These are phyloP conservation scores for Coptotermes formosanus DNA, from an alignment of 1,140 invertebrate genomes.

Conservation along the genomic window DNA sequence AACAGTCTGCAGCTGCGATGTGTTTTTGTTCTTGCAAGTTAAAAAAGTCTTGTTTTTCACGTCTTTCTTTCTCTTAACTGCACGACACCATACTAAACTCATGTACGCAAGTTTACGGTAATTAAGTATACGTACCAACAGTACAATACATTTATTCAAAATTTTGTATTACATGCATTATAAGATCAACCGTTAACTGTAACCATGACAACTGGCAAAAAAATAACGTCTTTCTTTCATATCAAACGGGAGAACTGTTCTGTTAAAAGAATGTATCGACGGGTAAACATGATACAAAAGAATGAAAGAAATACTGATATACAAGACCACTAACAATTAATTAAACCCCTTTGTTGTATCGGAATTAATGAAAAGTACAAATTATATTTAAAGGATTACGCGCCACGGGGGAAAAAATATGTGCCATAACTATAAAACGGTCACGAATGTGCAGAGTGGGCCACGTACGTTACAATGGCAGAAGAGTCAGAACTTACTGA, in stretches of 20 bases:
- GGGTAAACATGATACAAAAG: too few relatives aligned
- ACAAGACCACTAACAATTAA: too few relatives aligned
- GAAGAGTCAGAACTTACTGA: too few relatives aligned
- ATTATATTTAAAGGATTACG: too few relatives aligned
- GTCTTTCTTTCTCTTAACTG: background rate
- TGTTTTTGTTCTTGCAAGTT: background rate
- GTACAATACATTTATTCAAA: slow-evolving; percentile 2
- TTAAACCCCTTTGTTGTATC: too few relatives aligned
- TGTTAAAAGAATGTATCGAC: too few relatives aligned
- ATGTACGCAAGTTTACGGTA: slow-evolving; percentile 14
- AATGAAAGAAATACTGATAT: too few relatives aligned
- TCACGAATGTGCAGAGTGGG: too few relatives aligned
- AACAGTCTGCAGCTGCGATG: slow-evolving; percentile 13
- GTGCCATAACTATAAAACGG: too few relatives aligned
- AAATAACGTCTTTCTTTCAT: slow-evolving; percentile 11
- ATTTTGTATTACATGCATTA: background rate
- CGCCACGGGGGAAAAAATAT: too few relatives aligned
- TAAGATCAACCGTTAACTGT: slow-evolving; percentile 13
- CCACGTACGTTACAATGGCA: too few relatives aligned
- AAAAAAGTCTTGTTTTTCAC: background rate
- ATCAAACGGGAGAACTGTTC: background rate
- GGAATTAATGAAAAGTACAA: too few relatives aligned
- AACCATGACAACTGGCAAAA: background rate
- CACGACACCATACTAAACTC: background rate
- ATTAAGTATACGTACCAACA: slow-evolving; percentile 5